Evolutionary conservation across 2,888 invertebrate species (phyloP).

Genomic region (Aphelenchoides bicaudatus): DNA sequence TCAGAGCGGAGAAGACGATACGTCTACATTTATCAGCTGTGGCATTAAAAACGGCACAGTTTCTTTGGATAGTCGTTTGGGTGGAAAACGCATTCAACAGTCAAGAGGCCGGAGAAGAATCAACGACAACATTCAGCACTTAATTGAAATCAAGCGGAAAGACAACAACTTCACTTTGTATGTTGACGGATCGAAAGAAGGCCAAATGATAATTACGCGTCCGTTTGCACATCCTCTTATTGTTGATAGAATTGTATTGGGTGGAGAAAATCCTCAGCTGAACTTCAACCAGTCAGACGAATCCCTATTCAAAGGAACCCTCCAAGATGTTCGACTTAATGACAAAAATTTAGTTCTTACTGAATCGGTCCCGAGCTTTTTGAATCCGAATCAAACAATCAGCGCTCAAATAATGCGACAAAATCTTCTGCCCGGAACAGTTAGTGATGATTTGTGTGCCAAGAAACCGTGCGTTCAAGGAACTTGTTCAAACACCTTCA

Average conservation of each 20-base stretch:
- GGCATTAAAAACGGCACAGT: slow-evolving; percentile 27
- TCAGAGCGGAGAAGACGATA: slow-evolving; percentile 37
- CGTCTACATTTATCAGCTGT: slow-evolving; percentile 31
- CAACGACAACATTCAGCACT: slow-evolving; percentile 49
- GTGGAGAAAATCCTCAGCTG: slow-evolving; percentile 20
- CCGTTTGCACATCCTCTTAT: slow-evolving; percentile 52
- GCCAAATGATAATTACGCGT: slow-evolving; percentile 36
- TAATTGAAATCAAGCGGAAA: slow-evolving; percentile 34
- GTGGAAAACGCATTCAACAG: slow-evolving; percentile 29
- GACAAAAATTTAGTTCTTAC: slow-evolving; percentile 44
- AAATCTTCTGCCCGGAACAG: slow-evolving; percentile 38
- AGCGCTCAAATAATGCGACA: background rate
- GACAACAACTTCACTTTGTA: slow-evolving; percentile 33
- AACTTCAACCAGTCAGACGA: background rate
- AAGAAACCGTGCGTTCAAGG: slow-evolving; percentile 75
- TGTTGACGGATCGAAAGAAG: slow-evolving; percentile 41
- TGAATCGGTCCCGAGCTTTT: background rate
- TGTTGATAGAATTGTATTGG: slow-evolving; percentile 49
- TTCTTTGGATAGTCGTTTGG: slow-evolving; percentile 31
- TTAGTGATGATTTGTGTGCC: slow-evolving; percentile 51
- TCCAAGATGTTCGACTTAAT: slow-evolving; percentile 56
- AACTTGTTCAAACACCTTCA: slow-evolving; percentile 81
- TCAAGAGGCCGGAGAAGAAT: slow-evolving; percentile 16
- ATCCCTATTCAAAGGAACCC: slow-evolving; percentile 37
- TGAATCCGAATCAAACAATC: background rate